These are phyloP conservation scores for Phorcus lineatus DNA, from an alignment of 2,888 invertebrate species.

Conservation along the genomic window DNA sequence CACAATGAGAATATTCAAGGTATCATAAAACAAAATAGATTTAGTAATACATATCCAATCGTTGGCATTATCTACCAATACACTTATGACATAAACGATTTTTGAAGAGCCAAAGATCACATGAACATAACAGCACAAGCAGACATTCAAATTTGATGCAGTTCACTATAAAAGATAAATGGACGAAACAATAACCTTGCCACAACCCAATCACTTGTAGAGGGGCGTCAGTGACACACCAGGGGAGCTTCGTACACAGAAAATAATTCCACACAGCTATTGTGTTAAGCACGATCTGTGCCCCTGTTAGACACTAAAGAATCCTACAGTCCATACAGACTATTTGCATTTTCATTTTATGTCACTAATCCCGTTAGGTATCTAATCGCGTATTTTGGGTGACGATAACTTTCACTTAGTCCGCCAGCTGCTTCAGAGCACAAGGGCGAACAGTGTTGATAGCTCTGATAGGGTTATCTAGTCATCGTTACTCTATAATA, in stretches of 20 bases:
- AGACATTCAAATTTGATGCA: too few relatives aligned
- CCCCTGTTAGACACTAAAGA: not conserved
- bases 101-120: too few relatives aligned
- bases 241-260: not conserved
- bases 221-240: too few relatives aligned
- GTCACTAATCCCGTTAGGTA: slow-evolving; percentile 12
- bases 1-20: too few relatives aligned
- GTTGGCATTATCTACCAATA: too few relatives aligned
- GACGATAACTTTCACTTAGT: not conserved
- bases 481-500: not conserved
- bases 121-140: too few relatives aligned
- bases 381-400: not conserved
- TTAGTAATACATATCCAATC: too few relatives aligned
- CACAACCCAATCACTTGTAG: not conserved
- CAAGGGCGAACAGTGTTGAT: not conserved
- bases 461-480: not conserved
- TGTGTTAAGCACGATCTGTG: not conserved
- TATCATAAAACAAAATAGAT: too few relatives aligned
- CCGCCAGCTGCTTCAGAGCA: not conserved
- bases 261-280: not conserved
- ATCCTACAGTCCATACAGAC: not conserved
- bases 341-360: slow-evolving; percentile 18
- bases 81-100: too few relatives aligned
- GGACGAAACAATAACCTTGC: not conserved
- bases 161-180: not conserved